These are phyloP conservation scores for Coelopa frigida DNA, from an alignment of 1,140 invertebrate species.

Conservation along the genomic window DNA sequence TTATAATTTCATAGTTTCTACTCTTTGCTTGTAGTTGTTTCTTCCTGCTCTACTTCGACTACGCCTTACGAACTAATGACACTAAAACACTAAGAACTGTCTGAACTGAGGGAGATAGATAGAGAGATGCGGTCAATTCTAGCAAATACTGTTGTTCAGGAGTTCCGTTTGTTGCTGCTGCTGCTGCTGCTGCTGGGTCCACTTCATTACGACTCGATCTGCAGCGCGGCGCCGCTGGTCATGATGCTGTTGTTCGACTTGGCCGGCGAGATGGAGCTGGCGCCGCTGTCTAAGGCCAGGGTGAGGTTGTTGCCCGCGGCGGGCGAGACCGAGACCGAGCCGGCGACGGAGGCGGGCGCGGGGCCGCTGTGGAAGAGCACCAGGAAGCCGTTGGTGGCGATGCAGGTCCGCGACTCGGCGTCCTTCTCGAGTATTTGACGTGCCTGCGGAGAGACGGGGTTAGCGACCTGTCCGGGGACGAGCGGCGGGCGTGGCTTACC, in stretches of 20 bases:
- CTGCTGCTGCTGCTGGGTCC: no score
- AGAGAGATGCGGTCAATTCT: no score
- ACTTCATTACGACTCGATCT: no score
- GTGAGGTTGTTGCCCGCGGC: slow-evolving; percentile 32
- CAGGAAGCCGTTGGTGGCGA: slow-evolving; percentile 35
- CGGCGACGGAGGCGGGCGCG: slow-evolving; percentile 25
- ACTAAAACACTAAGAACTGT: no score
- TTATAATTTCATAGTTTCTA: no score
- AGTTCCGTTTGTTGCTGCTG: no score
- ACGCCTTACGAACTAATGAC: no score
- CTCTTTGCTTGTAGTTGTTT: no score
- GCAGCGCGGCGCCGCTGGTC: slow-evolving; percentile 10
- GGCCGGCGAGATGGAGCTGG: slow-evolving; percentile 33
- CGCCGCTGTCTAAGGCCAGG: slow-evolving; percentile 19
- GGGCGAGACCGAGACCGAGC: slow-evolving; percentile 5
- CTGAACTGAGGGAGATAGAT: no score
- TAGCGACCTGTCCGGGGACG: not conserved
- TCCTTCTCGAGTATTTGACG: slow-evolving; percentile 43
- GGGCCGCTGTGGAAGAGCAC: slow-evolving; percentile 31
- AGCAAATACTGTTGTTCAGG: no score
- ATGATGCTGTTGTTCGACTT: slow-evolving; percentile 35
- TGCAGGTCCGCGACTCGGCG: slow-evolving; percentile 36
- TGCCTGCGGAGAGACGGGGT: slow-evolving; percentile 18
- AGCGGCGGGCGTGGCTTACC: slow-evolving; percentile 46
- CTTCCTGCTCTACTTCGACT: no score